Conservation (phyloP, 2,113 vertebrate genomes). For the Myrmecophaga tridactyla region DNA sequence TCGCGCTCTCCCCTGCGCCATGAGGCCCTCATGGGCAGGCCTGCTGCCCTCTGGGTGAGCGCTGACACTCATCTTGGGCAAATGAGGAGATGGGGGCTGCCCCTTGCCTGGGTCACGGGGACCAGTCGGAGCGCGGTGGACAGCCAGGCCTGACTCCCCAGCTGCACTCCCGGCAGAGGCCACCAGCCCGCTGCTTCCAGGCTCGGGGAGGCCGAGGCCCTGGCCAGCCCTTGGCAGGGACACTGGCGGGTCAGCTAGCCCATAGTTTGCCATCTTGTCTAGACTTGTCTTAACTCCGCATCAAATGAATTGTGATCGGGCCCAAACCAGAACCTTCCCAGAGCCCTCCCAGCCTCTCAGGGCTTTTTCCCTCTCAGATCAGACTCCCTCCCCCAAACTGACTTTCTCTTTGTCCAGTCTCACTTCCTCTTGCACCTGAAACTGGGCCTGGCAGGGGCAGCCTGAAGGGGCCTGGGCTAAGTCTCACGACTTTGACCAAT, state of each 20-base stretch:
- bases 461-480: no score
- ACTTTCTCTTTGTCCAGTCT: background rate
- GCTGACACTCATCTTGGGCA: no score
- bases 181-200: accelerated
- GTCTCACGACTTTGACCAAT: accelerated
- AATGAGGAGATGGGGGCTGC: background rate
- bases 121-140: background rate
- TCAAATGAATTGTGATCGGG: background rate
- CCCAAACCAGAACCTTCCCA: background rate
- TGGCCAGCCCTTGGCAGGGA: background rate
- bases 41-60: no score
- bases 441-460: background rate
- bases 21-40: no score
- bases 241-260: accelerated
- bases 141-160: background rate
- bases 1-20: no score
- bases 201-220: background rate
- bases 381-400: background rate
- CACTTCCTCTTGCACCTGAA: background rate
- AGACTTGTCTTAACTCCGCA: background rate
- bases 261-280: background rate
- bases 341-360: background rate
- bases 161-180: background rate
- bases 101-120: accelerated
- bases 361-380: background rate